phyloP scores from a whole-genome alignment of 2,113 vertebrate genomes.

The Anas platyrhynchos region DNA sequence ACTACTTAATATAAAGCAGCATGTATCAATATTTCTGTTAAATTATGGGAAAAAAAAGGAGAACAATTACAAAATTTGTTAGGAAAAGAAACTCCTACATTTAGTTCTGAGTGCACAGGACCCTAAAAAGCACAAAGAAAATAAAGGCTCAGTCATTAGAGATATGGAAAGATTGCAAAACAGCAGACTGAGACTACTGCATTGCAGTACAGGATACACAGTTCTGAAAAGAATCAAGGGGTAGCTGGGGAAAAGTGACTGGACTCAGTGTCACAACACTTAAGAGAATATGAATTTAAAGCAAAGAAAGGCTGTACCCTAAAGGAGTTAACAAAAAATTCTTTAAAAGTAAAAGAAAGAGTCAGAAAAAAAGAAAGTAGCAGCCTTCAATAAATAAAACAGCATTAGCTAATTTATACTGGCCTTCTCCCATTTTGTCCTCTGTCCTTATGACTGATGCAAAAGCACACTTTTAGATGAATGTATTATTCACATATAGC shows the following conservation, averaged over 20 bases:
- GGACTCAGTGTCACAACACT: not conserved
- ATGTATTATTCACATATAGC: conserved; percentile 13
- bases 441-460: conserved; percentile 30
- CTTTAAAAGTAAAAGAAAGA: not conserved
- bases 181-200: conserved; percentile 1
- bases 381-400: not conserved
- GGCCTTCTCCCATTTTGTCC: conserved; percentile 35
- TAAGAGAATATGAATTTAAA: not conserved
- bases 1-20: not conserved
- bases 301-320: not conserved
- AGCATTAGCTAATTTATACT: not conserved
- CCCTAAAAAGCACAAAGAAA: not conserved
- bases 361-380: not conserved
- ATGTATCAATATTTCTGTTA: not conserved
- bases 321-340: not conserved
- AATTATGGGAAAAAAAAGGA: not conserved
- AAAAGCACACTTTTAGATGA: not conserved
- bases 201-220: conserved; percentile 12
- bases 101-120: not conserved
- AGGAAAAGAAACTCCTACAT: not conserved
- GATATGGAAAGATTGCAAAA: not conserved
- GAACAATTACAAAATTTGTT: not conserved
- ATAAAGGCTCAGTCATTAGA: conserved; percentile 10
- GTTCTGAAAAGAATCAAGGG: not conserved
- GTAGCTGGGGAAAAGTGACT: not conserved